phyloP scores from a whole-genome alignment of 2,113 vertebrate species.

The Chionomys nivalis region DNA sequence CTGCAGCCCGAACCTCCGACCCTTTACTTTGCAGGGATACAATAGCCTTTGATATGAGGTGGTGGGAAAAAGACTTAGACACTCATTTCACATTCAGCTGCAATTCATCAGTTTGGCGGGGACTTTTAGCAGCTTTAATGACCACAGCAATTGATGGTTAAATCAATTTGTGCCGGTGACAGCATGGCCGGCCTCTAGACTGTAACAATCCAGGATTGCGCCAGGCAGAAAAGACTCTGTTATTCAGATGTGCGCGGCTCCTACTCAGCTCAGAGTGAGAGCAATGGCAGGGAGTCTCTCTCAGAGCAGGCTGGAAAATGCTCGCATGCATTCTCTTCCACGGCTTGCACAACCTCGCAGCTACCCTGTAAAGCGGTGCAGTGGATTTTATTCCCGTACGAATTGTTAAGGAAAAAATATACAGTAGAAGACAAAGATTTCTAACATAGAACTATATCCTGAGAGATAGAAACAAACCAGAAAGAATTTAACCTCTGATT shows the following conservation, averaged over 20 bases:
- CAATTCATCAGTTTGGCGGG: conserved; percentile 90
- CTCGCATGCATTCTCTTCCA: conserved; percentile 83
- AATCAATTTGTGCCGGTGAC: conserved; percentile 98
- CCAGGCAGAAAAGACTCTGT: conserved; percentile 87
- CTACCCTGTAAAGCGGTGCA: conserved; percentile 69
- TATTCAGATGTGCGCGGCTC: conserved; percentile 88
- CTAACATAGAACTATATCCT: conserved; percentile 82
- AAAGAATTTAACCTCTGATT: conserved; percentile 85
- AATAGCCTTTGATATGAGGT: conserved; percentile 96
- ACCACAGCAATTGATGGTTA: conserved; percentile 94
- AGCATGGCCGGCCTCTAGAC: conserved; percentile 91
- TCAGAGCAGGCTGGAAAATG: conserved; percentile 84
- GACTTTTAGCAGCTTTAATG: conserved; percentile 91
- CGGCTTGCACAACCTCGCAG: conserved; percentile 81
- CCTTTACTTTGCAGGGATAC: conserved; percentile 92
- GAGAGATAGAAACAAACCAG: conserved; percentile 80
- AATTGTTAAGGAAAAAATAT: conserved; percentile 84
- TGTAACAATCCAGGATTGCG: conserved; percentile 94
- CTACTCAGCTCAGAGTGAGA: conserved; percentile 83
- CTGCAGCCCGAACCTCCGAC: conserved; percentile 91
- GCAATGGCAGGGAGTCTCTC: conserved; percentile 84
- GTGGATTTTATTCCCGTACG: not conserved
- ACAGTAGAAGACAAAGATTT: conserved; percentile 84
- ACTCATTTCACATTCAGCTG: conserved; percentile 92
- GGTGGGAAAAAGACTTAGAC: conserved; percentile 93